phyloP scores from a whole-genome alignment of 2,888 invertebrate species.

The Allolobophora icterica region DNA sequence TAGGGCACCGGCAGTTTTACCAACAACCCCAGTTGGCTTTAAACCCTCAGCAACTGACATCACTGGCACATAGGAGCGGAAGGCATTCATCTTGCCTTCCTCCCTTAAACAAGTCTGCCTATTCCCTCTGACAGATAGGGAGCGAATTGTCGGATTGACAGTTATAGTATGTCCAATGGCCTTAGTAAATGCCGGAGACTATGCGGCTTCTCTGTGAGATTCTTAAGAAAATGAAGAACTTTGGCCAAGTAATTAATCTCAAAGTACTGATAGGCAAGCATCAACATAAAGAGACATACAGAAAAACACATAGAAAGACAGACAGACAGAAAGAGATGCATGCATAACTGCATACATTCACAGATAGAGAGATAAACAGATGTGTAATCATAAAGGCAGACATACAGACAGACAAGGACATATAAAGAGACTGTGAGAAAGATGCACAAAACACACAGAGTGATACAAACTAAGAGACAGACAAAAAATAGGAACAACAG shows the following conservation, averaged over 20 bases:
- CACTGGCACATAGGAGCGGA: not conserved
- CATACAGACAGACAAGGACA: not conserved
- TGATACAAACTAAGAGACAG: not conserved
- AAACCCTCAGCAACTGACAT: not conserved
- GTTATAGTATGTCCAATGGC: not conserved
- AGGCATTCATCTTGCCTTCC: not conserved
- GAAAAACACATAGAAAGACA: not conserved
- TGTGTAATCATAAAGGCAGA: not conserved
- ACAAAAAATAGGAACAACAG: not conserved
- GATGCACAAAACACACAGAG: not conserved
- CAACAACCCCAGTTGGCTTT: not conserved
- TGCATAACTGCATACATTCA: not conserved
- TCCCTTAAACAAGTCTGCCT: not conserved
- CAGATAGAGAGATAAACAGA: not conserved
- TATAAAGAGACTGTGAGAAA: not conserved
- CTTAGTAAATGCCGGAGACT: not conserved
- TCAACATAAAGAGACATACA: not conserved
- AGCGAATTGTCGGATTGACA: not conserved
- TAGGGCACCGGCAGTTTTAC: not conserved
- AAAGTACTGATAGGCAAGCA: not conserved
- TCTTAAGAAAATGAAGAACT: not conserved
- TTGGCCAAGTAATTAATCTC: slow-evolving; percentile 3
- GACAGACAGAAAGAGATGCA: not conserved
- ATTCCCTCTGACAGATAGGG: not conserved
- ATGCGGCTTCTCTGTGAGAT: not conserved